Base-by-base conservation (phyloP, 2,113 vertebrate genomes). In the Perca flavescens region DNA sequence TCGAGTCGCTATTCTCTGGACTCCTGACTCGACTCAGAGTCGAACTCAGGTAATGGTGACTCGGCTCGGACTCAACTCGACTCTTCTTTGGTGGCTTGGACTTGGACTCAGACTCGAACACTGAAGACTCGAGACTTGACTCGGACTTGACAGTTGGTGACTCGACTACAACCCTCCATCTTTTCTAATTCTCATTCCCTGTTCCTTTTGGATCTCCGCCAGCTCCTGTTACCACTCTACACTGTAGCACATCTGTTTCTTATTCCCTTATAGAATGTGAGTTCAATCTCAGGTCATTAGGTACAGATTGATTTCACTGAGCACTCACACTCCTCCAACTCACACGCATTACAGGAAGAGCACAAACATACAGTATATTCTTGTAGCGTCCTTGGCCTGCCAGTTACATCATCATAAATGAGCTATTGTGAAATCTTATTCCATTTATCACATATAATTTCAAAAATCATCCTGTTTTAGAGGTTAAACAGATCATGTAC, bases 231-330 rank as follows among this genome's bases (percentile, higher is more conserved):
- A 15, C 49, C 43, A 2, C 49, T 31, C 53, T 36, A 4, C 46
- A 63, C 25, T 79, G 28, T 1, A n/a, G 5, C 22, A 49, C 60
- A 72, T 77, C 52, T 82, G 53, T 22, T 79, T 85, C 65, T 77
- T 57, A 52, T 50, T 47, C 65, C 67, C 25, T 47, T 19, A 25
- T 74, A 57, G 52, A 22, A 58, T 28, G 50, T 4, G 22, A 79
- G 87, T 87, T 91, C 80, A 89, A 14, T 70, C 63, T 40, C 13
- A 52, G 86, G 77, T 71, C 73, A 71, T 77, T 58, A 76, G 36
- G 16, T 76, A 22, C 22, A 77, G 34, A 88, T 86, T 73, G 14
- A 68, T 74, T 53, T 77, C 56, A 77, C 57, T 52, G 7, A 53
- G 73, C 40, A 57, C n/a, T 54, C 40, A 21, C 28, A 50, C 66